Evolutionary conservation across 2,113 vertebrate species (phyloP), one percentile per base, ranked within the genome.

Genomic region (Gopherus evgoodei): DNA sequence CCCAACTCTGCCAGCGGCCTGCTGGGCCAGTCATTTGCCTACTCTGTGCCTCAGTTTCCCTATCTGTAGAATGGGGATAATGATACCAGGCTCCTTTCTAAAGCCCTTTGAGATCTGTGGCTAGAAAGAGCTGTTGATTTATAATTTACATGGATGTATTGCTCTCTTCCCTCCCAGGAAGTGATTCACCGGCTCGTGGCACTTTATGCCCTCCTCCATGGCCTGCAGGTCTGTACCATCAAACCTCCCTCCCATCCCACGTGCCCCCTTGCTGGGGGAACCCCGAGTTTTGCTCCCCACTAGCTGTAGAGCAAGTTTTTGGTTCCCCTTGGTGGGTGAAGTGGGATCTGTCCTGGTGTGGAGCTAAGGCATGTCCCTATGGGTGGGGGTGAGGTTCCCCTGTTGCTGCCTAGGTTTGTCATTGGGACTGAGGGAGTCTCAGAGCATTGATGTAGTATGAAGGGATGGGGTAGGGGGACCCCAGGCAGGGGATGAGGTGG

Each of bases 201-300:
- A 59, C 98, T 99, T 72, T 99, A 99, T 24, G 95, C 97, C 47
- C 98, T 99, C 69, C 98, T 99, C 2, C 99, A 99, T 3, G 98
- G 98, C 29, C 98, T 99, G 1, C 99, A 99, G 99, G 99, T 99
- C 6, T 72, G 65, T 72, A 19, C 65, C 65, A 72, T 38, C 19
- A 38, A 72, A n/a, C 9, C 65, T 38, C n/a, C 65, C 35, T 69
- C n/a, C 16, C 19, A 2, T 38, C 65, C n/a, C 31, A 50, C 2
- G 1, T 35, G 17, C 29, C 47, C 29, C 9, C 49, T 31, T 6
- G 44, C 25, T 19, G 14, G 11, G 47, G 44, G 47, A 49, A 14
- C 27, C 8, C 27, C 31, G 9, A 35, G 5, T 31, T 65, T 14
- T 31, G 59, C 59, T 16, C 59, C 59, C 16, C 35, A n/a, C 35